Percentiles rank a stretch among this genome's conserved stretches.
phyloP scores from a whole-genome alignment of 2,113 vertebrate species.

The Leptosomus discolor region DNA sequence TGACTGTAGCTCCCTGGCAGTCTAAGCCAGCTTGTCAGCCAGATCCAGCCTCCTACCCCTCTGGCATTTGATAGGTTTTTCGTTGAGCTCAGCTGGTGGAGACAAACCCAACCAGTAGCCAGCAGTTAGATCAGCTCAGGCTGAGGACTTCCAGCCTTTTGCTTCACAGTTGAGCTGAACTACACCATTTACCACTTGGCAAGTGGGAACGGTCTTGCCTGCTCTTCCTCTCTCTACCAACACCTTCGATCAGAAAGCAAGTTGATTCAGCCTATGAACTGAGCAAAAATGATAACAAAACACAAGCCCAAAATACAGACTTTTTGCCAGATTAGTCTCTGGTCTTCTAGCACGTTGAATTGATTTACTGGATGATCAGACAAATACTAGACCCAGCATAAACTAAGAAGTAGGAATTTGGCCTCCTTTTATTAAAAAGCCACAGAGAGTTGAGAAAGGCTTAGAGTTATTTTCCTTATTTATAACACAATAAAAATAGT shows the following conservation, averaged over 20 bases:
- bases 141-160: background rate
- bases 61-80: background rate
- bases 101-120: background rate
- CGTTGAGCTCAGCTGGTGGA: background rate
- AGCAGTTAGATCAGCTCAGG: background rate
- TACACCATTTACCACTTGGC: background rate
- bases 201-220: background rate
- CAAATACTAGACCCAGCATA: constrained; percentile 5
- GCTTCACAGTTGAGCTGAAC: background rate
- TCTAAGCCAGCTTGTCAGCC: background rate
- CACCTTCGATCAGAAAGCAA: background rate
- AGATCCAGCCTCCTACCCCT: background rate
- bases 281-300: background rate
- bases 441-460: background rate
- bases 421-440: background rate
- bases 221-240: background rate
- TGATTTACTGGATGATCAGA: constrained; percentile 10
- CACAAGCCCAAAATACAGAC: background rate
- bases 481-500: too few relatives aligned
- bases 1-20: accelerated
- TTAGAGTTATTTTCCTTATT: too few relatives aligned
- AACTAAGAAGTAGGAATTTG: background rate
- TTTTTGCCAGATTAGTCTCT: background rate
- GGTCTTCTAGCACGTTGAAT: background rate
- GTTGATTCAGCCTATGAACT: background rate